Base-by-base conservation (phyloP, 2,113 vertebrate species). In the Smithornis capensis region DNA sequence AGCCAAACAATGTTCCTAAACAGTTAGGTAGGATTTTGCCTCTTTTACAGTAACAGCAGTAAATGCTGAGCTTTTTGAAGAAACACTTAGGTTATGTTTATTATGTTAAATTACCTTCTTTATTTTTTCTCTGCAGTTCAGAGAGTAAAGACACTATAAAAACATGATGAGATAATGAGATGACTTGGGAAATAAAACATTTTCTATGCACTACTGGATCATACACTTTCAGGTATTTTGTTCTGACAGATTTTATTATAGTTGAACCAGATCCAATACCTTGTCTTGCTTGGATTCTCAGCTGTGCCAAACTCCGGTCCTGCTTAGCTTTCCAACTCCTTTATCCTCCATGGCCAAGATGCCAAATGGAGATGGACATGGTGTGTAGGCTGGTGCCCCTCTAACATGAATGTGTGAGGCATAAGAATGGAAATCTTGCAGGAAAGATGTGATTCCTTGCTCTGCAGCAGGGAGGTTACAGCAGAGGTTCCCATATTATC, bases 161-260 rank as follows among this genome's bases (percentile, higher is more conserved):
- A 89, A 71, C 24, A 42, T 45, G 62, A 79, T 56, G 24, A 74
- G 27, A 52, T 77, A 67, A 64, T 44, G 31, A 82, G 21, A 52
- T 57, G 13, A 70, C 56, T 53, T 57, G 12, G 25, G 42, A 83
- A 94, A 89, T 42, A 94, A 68, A 93, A 53, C 9, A 52, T 59
- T 83, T 56, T 79, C 60, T 6, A n/a, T 53, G 53, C 16, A 38
- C 31, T 47, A 6, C 10, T 42, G 38, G 19, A 17, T 83, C 7
- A 2, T 47, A 71, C 7, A 10, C 8, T 47, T 47, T 15, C 16
- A 52, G 8, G 14, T 71, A 42, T 86, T 83, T 77, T 68, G 27
- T 62, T 80, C 49, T 90, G 57, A 53, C 85, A 88, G 15, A 14
- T 76, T 90, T 80, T 76, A 4, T 65, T 83, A 40, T 2, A 67